Evolutionary conservation across 2,888 invertebrate species (phyloP).

Genomic region (Bombyx huttoni): DNA sequence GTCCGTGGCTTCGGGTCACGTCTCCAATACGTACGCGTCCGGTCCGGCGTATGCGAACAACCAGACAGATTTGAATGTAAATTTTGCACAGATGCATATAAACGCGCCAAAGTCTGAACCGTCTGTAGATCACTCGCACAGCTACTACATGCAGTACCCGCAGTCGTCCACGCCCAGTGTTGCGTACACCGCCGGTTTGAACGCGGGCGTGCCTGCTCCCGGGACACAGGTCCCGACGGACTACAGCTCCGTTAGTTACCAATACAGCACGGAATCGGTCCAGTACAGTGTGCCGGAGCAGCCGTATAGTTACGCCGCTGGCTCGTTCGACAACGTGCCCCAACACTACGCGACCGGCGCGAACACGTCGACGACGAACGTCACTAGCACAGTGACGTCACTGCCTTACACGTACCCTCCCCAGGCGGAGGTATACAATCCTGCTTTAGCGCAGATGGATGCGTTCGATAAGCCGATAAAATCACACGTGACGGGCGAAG

Average conservation of each 20-base stretch:
- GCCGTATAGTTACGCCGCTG: conserved; percentile 29
- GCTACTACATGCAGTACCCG: conserved; percentile 51
- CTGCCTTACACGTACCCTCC: conserved; percentile 19
- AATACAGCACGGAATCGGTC: conserved; percentile 26
- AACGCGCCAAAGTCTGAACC: conserved; percentile 30
- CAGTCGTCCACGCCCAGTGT: conserved; percentile 35
- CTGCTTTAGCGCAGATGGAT: conserved; percentile 36
- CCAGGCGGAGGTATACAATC: conserved; percentile 18
- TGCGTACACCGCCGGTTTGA: conserved; percentile 36
- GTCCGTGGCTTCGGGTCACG: background rate
- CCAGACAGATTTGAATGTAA: conserved; percentile 34
- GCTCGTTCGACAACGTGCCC: conserved; percentile 25
- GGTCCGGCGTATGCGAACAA: conserved; percentile 18
- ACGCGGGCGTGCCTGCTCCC: conserved; percentile 31
- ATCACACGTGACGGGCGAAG: conserved; percentile 56
- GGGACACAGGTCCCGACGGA: conserved; percentile 36
- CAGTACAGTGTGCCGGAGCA: conserved; percentile 23
- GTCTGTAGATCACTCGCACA: conserved; percentile 40
- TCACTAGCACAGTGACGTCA: conserved; percentile 17
- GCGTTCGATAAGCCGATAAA: conserved; percentile 54
- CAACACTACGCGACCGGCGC: conserved; percentile 35
- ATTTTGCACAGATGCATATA: conserved; percentile 53
- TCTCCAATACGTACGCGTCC: conserved; percentile 17
- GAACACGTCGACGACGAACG: conserved; percentile 23
- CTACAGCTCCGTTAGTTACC: conserved; percentile 33